Evolutionary conservation across 2,113 vertebrate species (phyloP).

Genomic region (Rallus limicola): DNA sequence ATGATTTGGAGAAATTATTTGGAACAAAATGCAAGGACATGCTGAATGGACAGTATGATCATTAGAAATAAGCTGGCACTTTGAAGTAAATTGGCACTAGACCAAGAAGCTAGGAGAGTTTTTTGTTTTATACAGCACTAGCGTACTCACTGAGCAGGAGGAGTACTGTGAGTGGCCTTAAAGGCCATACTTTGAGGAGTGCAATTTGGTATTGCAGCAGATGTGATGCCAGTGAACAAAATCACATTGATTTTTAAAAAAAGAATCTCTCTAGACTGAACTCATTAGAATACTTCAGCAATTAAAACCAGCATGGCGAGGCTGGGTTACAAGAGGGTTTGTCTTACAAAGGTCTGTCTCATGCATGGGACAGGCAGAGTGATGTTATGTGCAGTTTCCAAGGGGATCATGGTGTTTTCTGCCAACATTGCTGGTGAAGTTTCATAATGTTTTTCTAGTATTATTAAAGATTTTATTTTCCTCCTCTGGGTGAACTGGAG

Average conservation of each 20-base stretch:
- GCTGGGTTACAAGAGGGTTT: not conserved
- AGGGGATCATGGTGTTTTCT: not conserved
- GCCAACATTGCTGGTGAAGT: rapidly evolving
- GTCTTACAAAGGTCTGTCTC: not conserved
- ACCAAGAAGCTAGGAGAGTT: not conserved
- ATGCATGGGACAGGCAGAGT: not conserved
- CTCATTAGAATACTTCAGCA: not conserved
- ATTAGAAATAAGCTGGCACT: not conserved
- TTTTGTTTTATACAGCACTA: not conserved
- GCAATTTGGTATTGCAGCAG: not conserved
- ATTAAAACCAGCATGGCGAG: not conserved
- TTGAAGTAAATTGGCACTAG: not conserved
- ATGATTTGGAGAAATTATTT: not conserved
- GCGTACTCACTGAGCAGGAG: not conserved
- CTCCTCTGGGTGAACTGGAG: not conserved
- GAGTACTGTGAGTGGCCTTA: not conserved
- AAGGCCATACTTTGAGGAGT: not conserved
- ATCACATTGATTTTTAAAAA: not conserved
- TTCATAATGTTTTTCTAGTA: not conserved
- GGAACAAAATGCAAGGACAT: not conserved
- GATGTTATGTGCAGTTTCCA: not conserved
- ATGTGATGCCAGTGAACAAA: not conserved
- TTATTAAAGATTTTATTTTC: not conserved
- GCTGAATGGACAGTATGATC: not conserved
- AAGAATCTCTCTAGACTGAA: not conserved